Conservation (phyloP, 2,888 invertebrate genomes). For the Arrhopalites spinosus region DNA sequence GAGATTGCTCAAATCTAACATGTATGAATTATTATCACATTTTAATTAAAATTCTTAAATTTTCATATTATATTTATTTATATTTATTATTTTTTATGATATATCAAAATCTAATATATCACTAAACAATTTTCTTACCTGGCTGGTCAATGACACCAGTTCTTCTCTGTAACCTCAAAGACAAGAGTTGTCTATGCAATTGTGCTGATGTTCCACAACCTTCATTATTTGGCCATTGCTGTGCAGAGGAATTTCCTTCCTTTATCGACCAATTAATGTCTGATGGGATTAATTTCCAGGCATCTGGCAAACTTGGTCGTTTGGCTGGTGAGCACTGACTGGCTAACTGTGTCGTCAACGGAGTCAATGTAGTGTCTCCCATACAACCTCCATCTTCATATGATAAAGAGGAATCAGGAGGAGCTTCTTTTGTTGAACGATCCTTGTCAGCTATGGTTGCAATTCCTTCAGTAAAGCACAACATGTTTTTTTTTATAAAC, state of each 20-base stretch:
- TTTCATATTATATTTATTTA: background rate
- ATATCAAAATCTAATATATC: background rate
- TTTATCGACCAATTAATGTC: background rate
- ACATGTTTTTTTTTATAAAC: no score
- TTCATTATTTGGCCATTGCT: background rate
- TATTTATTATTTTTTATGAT: background rate
- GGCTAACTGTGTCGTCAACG: conserved; percentile 40
- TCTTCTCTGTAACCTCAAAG: conserved; percentile 51
- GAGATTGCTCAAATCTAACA: conserved; percentile 34
- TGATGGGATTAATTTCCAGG: conserved; percentile 42
- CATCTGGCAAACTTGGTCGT: conserved; percentile 52
- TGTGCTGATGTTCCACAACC: conserved; percentile 40
- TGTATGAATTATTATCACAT: background rate
- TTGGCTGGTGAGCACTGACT: conserved; percentile 54
- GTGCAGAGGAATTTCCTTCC: background rate
- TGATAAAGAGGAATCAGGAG: background rate
- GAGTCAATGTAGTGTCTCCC: background rate
- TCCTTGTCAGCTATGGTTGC: conserved; percentile 23
- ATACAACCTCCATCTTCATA: no score
- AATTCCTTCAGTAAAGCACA: conserved; percentile 38
- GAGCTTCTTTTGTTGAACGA: background rate
- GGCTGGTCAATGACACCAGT: conserved; percentile 48
- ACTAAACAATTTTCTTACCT: conserved; percentile 23
- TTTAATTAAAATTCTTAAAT: background rate
- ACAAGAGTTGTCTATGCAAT: conserved; percentile 54